Base-by-base conservation (phyloP, 2,797 vertebrate genomes). In the Austrolebias charrua region DNA sequence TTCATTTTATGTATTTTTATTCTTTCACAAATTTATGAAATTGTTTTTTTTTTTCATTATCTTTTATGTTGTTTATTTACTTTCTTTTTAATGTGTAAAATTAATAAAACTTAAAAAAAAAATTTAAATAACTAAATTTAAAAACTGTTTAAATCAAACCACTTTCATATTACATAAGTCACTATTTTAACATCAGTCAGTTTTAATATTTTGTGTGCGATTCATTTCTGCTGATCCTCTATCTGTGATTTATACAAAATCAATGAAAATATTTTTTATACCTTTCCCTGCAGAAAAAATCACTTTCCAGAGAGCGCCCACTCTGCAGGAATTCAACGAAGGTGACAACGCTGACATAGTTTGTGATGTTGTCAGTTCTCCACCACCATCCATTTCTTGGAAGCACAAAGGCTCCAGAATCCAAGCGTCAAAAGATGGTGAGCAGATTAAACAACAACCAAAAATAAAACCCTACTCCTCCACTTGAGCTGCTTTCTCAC, bases 281-380 rank as follows among this genome's bases (percentile, higher is more conserved):
- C 54, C 0, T 66, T 40, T 49, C 35, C 51, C 73, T 88, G n/a
- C 93, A 99, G 98, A 98, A 84, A 99, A 96, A 82, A 94, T 99
- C 85, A 98, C 95, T 77, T 99, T 99, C 92, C 89, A 91, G 92
- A 95, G 91, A 0, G 94, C 95, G 1, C 96, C 96, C 3, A 95
- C 93, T 33, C 95, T 92, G 0, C 98, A 99, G 88, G 98, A 99
- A 61, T 99, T 98, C 87, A 96, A 92, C 16, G 98, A 98, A 46
- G 96, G 96, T 0, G 95, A 96, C 0, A 93, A 96, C 1, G 97
- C 97, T 0, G 90, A 95, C 84, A 96, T 99, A 0, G 78, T 96
- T 61, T 99, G 98, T 45, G 93, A 98, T 0, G 95, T 98, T 78
- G 93, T 95, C 89, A 97, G 96, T 71, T 98, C 96, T 0, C 93